Evolutionary conservation across 2,888 invertebrate species (phyloP), one percentile per base, ranked within the genome.

Genomic region (Drosophila fulvimacula): DNA sequence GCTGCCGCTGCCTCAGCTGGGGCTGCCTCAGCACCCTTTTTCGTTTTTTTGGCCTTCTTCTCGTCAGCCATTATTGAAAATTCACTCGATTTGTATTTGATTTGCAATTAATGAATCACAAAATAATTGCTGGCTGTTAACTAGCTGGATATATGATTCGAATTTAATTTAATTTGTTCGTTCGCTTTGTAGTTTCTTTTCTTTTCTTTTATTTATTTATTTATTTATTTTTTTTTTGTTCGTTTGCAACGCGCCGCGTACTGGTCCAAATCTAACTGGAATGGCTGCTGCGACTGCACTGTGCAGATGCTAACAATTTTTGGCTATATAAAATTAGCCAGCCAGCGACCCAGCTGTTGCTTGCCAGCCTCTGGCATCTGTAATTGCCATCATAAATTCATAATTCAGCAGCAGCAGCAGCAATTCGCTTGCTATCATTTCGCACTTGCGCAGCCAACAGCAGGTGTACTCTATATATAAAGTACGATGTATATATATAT

Each of bases 201-300:
- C 15, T 21, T 15, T 4, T 32, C 6, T 3, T 3, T 36, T 51
- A 24, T 24, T 19, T 7, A 1, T 56, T 44, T 19, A 11, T 32
- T 17, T 15, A 24, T 24, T 3, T 34, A 5, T 57, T 11, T 44
- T 4, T 9, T 44, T 24, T 48, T 30, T 48, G 27, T 57, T 82
- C 64, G 66, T 67, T 73, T 61, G 81, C 79, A 79, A 62, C 79
- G 69, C 78, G 77, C 68, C 75, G 91, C 88, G 90, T 90, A 90
- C 91, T 92, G 91, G 87, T 91, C 89, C 89, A 92, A 87, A 84
- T 66, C 91, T 91, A 91, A 91, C 92, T 92, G 92, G 91, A 92
- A 92, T 92, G 91, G 89, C 90, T 80, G 86, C 84, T 84, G 82
- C 89, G 75, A 79, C 64, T 90, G 87, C 85, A 85, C 89, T 88